Evolutionary conservation across 2,113 vertebrate genomes (phyloP).

Genomic region (Delphinapterus leucas): DNA sequence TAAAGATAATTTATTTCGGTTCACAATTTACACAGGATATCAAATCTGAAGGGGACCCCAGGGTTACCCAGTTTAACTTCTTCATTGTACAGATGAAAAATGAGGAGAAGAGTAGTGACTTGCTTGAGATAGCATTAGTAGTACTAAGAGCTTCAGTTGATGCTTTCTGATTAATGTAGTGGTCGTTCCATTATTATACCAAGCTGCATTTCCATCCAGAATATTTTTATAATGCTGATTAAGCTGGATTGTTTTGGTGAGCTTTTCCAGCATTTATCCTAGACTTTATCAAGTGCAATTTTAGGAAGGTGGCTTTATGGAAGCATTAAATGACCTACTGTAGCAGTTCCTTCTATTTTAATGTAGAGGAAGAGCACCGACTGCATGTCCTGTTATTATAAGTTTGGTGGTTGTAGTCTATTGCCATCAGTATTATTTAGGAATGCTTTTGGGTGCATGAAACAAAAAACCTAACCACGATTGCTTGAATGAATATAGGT

Average conservation of each 20-base stretch:
- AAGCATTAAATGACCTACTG: background rate
- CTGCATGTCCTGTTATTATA: background rate
- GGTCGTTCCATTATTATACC: background rate
- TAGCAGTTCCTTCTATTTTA: background rate
- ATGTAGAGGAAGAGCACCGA: background rate
- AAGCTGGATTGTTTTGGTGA: background rate
- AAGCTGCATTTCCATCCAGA: background rate
- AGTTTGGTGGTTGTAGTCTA: background rate
- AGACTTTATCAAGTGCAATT: background rate
- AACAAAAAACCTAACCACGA: background rate
- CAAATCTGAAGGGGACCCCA: background rate
- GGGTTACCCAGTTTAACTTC: background rate
- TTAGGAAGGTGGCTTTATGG: background rate
- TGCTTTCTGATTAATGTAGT: background rate
- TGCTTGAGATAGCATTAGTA: background rate
- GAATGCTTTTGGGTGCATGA: background rate
- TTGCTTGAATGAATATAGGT: background rate
- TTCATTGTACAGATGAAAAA: background rate
- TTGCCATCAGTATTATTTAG: background rate
- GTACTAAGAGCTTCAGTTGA: background rate
- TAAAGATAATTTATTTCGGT: constrained; percentile 31
- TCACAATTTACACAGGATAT: background rate
- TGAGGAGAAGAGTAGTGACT: background rate
- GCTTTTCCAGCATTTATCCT: background rate
- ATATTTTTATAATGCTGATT: background rate